A percentile compares a stretch with the other conserved stretches of the same genome.
phyloP scores from a whole-genome alignment of 2,888 invertebrate genomes.

The Teleiodes luculella region DNA sequence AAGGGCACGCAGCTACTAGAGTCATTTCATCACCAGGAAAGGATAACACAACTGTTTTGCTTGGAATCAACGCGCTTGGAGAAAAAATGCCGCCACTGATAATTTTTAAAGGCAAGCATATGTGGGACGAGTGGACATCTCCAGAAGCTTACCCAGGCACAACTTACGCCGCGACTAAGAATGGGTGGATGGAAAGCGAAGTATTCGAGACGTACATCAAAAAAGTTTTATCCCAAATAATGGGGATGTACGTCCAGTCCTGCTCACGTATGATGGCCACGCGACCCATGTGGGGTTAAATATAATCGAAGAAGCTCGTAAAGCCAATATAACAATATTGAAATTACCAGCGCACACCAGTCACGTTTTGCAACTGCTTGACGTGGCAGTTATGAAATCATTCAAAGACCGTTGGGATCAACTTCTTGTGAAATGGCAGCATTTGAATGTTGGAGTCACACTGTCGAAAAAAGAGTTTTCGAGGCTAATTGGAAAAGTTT shows the following conservation, averaged over 20 bases:
- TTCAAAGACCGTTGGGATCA: constrained; percentile 24
- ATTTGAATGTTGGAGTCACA: constrained; percentile 15
- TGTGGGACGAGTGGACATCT: constrained; percentile 35
- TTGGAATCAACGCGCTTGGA: constrained; percentile 25
- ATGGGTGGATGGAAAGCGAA: constrained; percentile 40
- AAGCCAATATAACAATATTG: constrained; percentile 28
- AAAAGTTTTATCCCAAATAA: constrained; percentile 23
- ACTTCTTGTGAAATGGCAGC: constrained; percentile 20
- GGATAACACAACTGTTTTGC: constrained; percentile 28
- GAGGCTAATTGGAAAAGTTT: constrained; percentile 17
- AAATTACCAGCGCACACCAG: constrained; percentile 31
- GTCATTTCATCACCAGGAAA: constrained; percentile 19
- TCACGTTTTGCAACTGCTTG: constrained; percentile 28
- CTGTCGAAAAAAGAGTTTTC: constrained; percentile 20
- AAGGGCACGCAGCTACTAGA: constrained; percentile 19
- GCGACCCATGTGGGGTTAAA: constrained; percentile 23
- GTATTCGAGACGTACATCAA: constrained; percentile 31
- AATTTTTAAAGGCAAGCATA: constrained; percentile 29
- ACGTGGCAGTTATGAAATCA: constrained; percentile 23
- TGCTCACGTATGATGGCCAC: constrained; percentile 23
- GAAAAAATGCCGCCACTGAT: constrained; percentile 30
- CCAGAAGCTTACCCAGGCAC: constrained; percentile 23
- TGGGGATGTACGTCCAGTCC: constrained; percentile 21
- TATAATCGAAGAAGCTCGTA: constrained; percentile 22
- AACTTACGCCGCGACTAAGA: constrained; percentile 31